These are phyloP conservation scores for Radopholus similis DNA, from an alignment of 1,140 invertebrate genomes.

Conservation along the genomic window DNA sequence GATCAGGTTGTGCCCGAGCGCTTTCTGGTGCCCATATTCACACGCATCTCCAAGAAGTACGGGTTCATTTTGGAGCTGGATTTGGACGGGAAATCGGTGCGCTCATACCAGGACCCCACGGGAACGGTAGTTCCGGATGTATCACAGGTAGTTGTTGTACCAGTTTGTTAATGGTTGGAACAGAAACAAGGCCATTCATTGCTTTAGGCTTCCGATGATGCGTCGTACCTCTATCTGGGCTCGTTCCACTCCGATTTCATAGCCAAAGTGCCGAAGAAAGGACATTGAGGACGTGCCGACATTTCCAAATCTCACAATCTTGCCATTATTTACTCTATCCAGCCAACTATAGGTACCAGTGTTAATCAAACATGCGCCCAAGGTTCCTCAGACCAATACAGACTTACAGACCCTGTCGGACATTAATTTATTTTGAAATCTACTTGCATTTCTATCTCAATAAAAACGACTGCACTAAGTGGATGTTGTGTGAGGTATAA, in stretches of 20 bases:
- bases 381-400: no score
- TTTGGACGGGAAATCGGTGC: conserved; percentile 58
- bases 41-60: conserved; percentile 57
- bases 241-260: conserved; percentile 55
- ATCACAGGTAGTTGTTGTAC: conserved; percentile 52
- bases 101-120: conserved; percentile 61
- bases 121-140: conserved; percentile 55
- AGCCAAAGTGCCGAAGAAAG: conserved; percentile 41
- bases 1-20: conserved; percentile 50
- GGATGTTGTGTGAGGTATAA: no score
- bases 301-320: no score
- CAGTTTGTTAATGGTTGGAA: conserved; percentile 42
- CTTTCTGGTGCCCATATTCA: conserved; percentile 53
- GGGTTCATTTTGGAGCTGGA: conserved; percentile 61
- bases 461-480: no score
- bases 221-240: conserved; percentile 39
- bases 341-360: no score
- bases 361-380: no score
- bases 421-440: no score
- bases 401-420: no score
- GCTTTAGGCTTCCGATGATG: conserved; percentile 43
- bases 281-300: no score
- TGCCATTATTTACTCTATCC: no score
- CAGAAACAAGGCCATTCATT: not conserved
- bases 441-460: no score